phyloP scores from a whole-genome alignment of 2,113 vertebrate genomes.

The Carassius gibelio region DNA sequence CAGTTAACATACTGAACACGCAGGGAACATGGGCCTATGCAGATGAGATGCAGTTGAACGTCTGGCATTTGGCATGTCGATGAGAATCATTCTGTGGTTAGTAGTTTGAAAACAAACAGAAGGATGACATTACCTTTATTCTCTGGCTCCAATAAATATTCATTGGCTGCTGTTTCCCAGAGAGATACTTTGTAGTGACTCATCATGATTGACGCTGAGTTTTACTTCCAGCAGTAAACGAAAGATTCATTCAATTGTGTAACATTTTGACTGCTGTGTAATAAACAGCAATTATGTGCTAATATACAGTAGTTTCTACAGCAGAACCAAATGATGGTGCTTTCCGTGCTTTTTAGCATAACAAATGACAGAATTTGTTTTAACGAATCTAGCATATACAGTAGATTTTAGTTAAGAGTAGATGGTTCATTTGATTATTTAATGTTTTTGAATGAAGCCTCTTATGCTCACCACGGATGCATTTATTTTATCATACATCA shows the following conservation, averaged over 20 bases:
- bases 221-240: conserved; percentile 1
- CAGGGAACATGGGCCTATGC: not conserved
- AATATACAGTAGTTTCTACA: not conserved
- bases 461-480: not conserved
- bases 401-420: not conserved
- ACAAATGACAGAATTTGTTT: not conserved
- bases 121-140: conserved; percentile 44
- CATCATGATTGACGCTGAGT: not conserved
- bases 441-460: not conserved
- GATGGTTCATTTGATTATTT: not conserved
- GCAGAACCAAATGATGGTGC: not conserved
- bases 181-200: conserved; percentile 35
- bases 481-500: not conserved
- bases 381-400: not conserved
- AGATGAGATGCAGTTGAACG: conserved; percentile 56
- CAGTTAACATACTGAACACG: conserved; percentile 47
- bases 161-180: conserved; percentile 32
- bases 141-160: conserved; percentile 43
- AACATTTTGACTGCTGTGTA: not conserved
- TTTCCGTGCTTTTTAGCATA: not conserved
- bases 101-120: conserved; percentile 55
- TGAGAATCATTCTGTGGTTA: conserved; percentile 55
- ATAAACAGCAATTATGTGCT: conserved; percentile 16
- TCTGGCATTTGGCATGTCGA: conserved; percentile 42
- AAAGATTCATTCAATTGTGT: not conserved